Percentiles rank a stretch among this genome's conserved stretches.
These are phyloP conservation scores for Protonemura montana DNA, from an alignment of 2,888 invertebrate genomes.

Conservation along the genomic window DNA sequence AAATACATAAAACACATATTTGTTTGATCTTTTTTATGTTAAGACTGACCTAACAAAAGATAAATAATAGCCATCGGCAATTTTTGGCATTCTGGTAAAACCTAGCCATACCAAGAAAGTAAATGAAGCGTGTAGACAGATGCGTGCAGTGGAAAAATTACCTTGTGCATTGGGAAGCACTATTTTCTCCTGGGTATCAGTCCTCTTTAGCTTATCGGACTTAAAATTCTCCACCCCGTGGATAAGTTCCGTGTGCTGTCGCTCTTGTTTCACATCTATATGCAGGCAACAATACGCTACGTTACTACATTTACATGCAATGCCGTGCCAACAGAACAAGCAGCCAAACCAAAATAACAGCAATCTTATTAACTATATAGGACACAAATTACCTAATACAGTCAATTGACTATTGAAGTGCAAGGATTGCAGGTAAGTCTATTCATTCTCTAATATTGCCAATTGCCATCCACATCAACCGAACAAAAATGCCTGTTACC, in stretches of 20 bases:
- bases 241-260: constrained; percentile 78
- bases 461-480: neutral
- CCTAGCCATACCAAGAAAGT: constrained; percentile 37
- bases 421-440: neutral
- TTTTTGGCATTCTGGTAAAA: no score
- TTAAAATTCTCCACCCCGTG: constrained; percentile 81
- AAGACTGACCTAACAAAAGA: no score
- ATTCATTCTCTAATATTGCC: neutral
- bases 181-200: constrained; percentile 82
- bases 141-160: constrained; percentile 57
- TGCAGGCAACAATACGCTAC: constrained; percentile 35
- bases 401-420: neutral
- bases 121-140: constrained; percentile 34
- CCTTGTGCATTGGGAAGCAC: constrained; percentile 86
- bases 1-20: no score
- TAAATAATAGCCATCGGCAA: no score
- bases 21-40: no score
- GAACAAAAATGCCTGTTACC: neutral
- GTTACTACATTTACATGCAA: constrained; percentile 23
- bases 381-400: neutral
- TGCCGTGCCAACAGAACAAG: neutral
- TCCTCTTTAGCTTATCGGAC: constrained; percentile 75
- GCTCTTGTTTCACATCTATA: constrained; percentile 76
- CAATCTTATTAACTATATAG: neutral
- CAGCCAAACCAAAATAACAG: neutral